Evolutionary conservation across 2,113 vertebrate genomes (phyloP).

Genomic region (cattle (Bos taurus)): ARS-UCD2.0 NC_037336.1:16172501-16173000

Average conservation of each 20-base stretch:
- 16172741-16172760: not conserved
- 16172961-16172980: slow-evolving; percentile 47
- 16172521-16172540: not conserved
- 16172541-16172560: not conserved
- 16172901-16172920: slow-evolving; percentile 12
- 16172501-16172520: not conserved
- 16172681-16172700: not conserved
- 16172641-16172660: not conserved
- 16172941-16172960: slow-evolving; percentile 40
- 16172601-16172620: not conserved
- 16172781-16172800: slow-evolving; percentile 43
- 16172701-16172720: not conserved
- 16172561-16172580: not conserved
- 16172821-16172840: slow-evolving; percentile 62
- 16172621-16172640: not conserved
- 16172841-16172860: slow-evolving; percentile 58
- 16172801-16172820: not conserved
- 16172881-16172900: slow-evolving; percentile 58
- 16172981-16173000: slow-evolving; percentile 35
- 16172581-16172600: not conserved
- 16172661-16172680: not conserved
- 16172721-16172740: not conserved
- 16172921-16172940: slow-evolving; percentile 42
- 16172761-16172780: slow-evolving; percentile 54
- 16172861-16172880: slow-evolving; percentile 66